Evolutionary conservation across 2,113 vertebrate species (phyloP).

Genomic region (Desmodus rotundus): DNA sequence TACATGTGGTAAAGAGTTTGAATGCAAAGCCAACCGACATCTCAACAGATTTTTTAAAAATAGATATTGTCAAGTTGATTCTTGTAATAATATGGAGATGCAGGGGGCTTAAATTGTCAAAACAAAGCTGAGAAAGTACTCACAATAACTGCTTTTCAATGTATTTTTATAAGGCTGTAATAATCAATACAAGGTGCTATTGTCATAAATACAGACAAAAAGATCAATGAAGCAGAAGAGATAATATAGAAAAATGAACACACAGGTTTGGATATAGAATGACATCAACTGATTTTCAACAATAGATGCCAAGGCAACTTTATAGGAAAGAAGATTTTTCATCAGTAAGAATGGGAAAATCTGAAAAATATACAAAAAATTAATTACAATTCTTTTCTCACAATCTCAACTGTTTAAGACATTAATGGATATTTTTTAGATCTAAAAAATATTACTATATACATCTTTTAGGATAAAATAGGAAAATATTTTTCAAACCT

Average conservation of each 20-base stretch:
- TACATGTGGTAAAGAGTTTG: neutral
- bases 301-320: neutral
- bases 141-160: neutral
- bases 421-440: neutral
- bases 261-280: neutral
- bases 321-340: neutral
- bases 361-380: neutral
- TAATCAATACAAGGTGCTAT: neutral
- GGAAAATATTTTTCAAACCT: neutral
- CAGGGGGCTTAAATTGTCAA: neutral
- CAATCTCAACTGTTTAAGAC: accelerated
- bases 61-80: neutral
- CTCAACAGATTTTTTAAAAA: neutral
- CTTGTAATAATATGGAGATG: neutral
- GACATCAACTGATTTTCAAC: neutral
- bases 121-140: neutral
- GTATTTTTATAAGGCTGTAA: neutral
- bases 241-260: neutral
- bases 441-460: neutral
- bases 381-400: neutral
- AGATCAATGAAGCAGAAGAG: neutral
- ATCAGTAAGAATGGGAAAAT: neutral
- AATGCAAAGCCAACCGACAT: neutral
- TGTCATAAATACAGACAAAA: neutral
- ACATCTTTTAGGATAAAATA: neutral